These are phyloP conservation scores for Hypomecis punctinalis DNA, from an alignment of 2,888 invertebrate genomes.

Conservation along the genomic window DNA sequence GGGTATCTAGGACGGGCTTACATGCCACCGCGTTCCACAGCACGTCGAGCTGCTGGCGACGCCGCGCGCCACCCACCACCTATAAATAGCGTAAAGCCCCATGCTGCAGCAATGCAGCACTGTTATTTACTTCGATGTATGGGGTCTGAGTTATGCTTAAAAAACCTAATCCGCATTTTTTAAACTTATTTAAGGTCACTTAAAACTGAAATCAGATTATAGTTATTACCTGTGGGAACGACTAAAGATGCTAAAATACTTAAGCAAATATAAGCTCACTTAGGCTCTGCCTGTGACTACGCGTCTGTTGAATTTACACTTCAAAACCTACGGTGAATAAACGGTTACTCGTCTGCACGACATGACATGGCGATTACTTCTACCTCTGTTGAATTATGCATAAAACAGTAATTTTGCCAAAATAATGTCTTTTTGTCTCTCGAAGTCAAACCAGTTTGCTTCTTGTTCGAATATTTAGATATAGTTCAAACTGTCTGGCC, in stretches of 20 bases:
- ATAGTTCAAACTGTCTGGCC: constrained; percentile 27
- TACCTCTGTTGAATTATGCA: constrained; percentile 32
- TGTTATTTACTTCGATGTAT: not conserved
- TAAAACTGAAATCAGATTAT: not conserved
- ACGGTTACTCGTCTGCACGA: constrained; percentile 33
- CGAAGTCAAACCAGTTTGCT: constrained; percentile 23
- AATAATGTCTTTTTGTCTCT: constrained; percentile 26
- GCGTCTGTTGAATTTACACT: constrained; percentile 29
- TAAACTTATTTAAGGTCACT: not conserved
- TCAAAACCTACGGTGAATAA: constrained; percentile 31
- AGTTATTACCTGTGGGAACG: not conserved
- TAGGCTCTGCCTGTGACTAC: constrained; percentile 8
- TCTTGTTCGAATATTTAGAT: constrained; percentile 2
- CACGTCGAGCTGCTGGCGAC: not conserved
- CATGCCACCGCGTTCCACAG: constrained; percentile 60
- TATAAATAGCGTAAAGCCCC: constrained; percentile 1
- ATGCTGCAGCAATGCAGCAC: not conserved
- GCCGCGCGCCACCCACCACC: not conserved
- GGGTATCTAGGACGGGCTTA: constrained; percentile 77
- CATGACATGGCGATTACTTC: constrained; percentile 32
- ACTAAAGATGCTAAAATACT: constrained; percentile 1
- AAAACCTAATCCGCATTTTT: not conserved
- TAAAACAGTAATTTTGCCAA: constrained; percentile 33
- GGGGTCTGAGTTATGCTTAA: not conserved
- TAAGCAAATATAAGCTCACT: constrained; percentile 16